Evolutionary conservation across 1,140 invertebrate genomes (phyloP), one percentile per base, ranked within the genome.

Genomic region (Drosophila kanapiae): DNA sequence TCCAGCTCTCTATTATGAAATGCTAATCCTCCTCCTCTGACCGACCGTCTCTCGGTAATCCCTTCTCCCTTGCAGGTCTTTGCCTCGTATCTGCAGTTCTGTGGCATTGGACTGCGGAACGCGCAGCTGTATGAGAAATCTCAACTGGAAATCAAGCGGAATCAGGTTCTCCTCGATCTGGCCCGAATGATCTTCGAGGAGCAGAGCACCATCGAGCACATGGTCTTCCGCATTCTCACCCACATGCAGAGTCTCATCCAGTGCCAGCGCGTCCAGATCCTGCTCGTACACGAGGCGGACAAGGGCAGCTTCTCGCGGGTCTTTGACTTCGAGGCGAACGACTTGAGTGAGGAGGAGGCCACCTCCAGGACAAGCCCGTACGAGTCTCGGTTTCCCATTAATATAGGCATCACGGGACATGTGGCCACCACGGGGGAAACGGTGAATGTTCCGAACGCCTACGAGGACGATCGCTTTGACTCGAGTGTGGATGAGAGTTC

Each of bases 161-260:
- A 99, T 94, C 98, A 99, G 95, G 98, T 99, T 53, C 94, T 99
- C 13, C 93, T 99, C 61, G 98, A 99, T 93, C 94, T 99, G 84
- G 98, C 98, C 4, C 94, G 98, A 79, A 98, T 99, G 96, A 98
- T 99, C 81, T 99, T 99, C 93, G 98, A 99, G 92, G 98, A 99
- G 93, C 98, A 99, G 93, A 98, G 97, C 93, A 99, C 98, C 76
- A 98, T 99, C 78, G 98, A 99, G 90, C 97, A 97, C 91, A 97
- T 99, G 94, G 98, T 99, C 69, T 96, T 98, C 78, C 95, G 98
- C 93, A 99, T 99, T 91, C 94, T 99, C 85, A 97, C 97, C 40
- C 98, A 99, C 93, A 99, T 97, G 42, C 97, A 98, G 93, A 98
- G 97, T 75, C 94, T 99, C 23, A 97, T 99, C 78, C 97, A 98